Evolutionary conservation across 2,888 invertebrate genomes (phyloP).

Genomic region (Eristalis arbustorum): DNA sequence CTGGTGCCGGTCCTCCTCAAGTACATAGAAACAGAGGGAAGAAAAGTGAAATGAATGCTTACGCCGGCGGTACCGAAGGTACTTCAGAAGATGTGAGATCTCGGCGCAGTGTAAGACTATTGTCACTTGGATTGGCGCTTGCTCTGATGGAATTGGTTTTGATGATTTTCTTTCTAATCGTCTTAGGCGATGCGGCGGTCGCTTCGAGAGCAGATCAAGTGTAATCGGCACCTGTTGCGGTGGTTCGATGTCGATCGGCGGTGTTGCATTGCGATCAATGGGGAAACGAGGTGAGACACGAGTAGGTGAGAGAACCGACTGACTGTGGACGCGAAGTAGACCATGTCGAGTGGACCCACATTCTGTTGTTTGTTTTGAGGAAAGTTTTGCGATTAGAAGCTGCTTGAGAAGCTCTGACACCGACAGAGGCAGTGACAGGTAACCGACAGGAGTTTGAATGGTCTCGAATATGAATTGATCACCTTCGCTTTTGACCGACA

Average conservation of each 20-base stretch:
- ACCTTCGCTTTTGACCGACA: not conserved
- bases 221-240: constrained; percentile 31
- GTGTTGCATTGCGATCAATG: not conserved
- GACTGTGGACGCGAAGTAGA: constrained; percentile 5
- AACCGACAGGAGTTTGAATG: not conserved
- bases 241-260: not conserved
- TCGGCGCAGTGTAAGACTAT: not conserved
- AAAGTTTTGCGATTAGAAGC: not conserved
- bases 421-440: not conserved
- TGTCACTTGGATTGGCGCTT: constrained; percentile 32
- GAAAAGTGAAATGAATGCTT: constrained; percentile 60
- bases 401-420: not conserved
- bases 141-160: constrained; percentile 16
- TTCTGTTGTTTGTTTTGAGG: not conserved
- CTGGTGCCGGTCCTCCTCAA: not conserved
- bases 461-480: not conserved
- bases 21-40: constrained; percentile 8
- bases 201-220: not conserved
- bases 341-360: constrained; percentile 9
- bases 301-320: not conserved
- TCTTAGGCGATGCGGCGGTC: constrained; percentile 25
- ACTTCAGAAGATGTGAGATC: constrained; percentile 11
- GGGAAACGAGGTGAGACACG: not conserved
- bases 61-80: not conserved
- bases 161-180: constrained; percentile 27